Evolutionary conservation across 2,797 vertebrate genomes (phyloP).

Genomic region (Anabacerthia variegaticeps): DNA sequence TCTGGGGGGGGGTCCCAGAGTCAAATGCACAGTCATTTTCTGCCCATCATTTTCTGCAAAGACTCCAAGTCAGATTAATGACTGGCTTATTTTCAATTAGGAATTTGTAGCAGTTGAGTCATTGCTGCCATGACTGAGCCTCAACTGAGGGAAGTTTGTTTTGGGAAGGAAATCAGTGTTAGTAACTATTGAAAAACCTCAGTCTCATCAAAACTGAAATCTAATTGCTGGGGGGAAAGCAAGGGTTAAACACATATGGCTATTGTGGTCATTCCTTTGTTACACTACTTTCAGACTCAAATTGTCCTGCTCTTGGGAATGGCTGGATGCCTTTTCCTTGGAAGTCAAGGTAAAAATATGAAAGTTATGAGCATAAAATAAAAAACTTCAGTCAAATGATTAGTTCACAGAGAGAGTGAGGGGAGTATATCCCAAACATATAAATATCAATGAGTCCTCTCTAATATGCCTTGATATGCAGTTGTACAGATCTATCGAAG

Average conservation of each 20-base stretch:
- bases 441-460: slow-evolving; percentile 30
- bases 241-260: background rate
- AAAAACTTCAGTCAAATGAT: background rate
- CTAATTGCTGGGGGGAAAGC: background rate
- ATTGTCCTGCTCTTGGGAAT: background rate
- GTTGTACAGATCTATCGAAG: background rate
- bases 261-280: background rate
- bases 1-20: background rate
- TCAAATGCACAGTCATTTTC: background rate
- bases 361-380: background rate
- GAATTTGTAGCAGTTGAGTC: background rate
- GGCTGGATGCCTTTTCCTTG: background rate
- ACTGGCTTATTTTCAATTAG: background rate
- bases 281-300: background rate
- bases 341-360: background rate
- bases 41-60: background rate
- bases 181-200: background rate
- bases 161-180: background rate
- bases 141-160: background rate
- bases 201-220: background rate
- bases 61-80: background rate
- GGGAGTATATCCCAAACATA: background rate
- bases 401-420: background rate
- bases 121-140: background rate
- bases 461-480: background rate